These are phyloP conservation scores for Aphis craccivora DNA, from an alignment of 1,140 invertebrate species.

Conservation along the genomic window DNA sequence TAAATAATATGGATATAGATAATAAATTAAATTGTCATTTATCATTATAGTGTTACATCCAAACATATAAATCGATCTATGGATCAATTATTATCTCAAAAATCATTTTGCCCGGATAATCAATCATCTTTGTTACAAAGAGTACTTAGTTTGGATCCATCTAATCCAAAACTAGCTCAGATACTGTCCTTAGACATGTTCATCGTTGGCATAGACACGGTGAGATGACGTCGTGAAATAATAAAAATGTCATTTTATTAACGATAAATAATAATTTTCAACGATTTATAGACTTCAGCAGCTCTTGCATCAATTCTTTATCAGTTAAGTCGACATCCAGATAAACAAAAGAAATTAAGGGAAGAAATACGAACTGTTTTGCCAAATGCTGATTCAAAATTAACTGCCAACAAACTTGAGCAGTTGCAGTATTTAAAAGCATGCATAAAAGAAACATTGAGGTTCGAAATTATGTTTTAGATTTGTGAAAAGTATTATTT, in stretches of 20 bases:
- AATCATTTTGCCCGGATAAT: conserved; percentile 64
- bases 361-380: conserved; percentile 74
- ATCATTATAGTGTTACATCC: conserved; percentile 69
- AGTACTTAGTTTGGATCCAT: conserved; percentile 69
- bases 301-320: conserved; percentile 80
- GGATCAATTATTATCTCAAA: conserved; percentile 65
- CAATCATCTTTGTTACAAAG: conserved; percentile 72
- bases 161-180: conserved; percentile 74
- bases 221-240: conserved; percentile 64
- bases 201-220: conserved; percentile 87
- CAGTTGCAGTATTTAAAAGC: conserved; percentile 82
- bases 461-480: conserved; percentile 66
- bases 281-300: conserved; percentile 74
- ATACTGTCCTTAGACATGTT: conserved; percentile 83
- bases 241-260: neutral
- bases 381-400: conserved; percentile 66
- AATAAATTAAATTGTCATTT: neutral
- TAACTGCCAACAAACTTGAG: conserved; percentile 74
- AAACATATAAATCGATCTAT: conserved; percentile 69
- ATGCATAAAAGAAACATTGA: conserved; percentile 87
- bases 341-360: conserved; percentile 76
- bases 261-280: neutral
- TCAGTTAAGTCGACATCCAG: conserved; percentile 77
- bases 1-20: no score
- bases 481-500: neutral